phyloP scores from a whole-genome alignment of 2,797 vertebrate genomes.

The Melanotaenia maccullochi region DNA sequence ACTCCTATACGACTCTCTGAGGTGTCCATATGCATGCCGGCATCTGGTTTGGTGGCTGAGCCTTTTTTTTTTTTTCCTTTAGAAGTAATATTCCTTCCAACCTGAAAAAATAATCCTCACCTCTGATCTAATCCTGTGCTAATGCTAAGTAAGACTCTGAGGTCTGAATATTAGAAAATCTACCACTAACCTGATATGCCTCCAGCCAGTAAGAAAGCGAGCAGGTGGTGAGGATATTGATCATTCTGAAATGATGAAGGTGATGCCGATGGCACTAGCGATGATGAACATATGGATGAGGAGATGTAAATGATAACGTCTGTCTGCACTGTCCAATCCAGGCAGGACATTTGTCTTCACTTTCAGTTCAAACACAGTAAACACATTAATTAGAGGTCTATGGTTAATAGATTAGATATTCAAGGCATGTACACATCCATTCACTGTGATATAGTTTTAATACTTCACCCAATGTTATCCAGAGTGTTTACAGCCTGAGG shows the following conservation, averaged over 20 bases:
- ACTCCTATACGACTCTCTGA: conserved; percentile 33
- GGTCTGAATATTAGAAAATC: conserved; percentile 41
- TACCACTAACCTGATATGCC: conserved; percentile 53
- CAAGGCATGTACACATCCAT: conserved; percentile 33
- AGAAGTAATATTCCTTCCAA: conserved; percentile 42
- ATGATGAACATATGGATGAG: conserved; percentile 41
- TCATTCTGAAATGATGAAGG: conserved; percentile 40
- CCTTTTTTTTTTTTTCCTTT: conserved; percentile 3
- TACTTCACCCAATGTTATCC: conserved; percentile 40
- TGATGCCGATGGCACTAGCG: conserved; percentile 16
- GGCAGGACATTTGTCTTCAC: conserved; percentile 24
- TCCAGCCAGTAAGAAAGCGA: conserved; percentile 35
- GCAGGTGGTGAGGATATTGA: conserved; percentile 39
- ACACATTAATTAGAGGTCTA: conserved; percentile 49
- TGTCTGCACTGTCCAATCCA: conserved; percentile 10
- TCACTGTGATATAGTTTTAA: conserved; percentile 29
- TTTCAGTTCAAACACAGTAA: conserved; percentile 31
- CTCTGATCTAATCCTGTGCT: conserved; percentile 60
- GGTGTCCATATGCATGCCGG: conserved; percentile 26
- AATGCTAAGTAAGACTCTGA: conserved; percentile 46
- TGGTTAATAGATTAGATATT: conserved; percentile 23
- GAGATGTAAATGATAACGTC: conserved; percentile 31
- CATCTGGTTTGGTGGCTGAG: conserved; percentile 39
- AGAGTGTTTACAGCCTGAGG: conserved; percentile 38
- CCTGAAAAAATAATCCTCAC: conserved; percentile 63